These are phyloP conservation scores for Crotalus viridis DNA, from an alignment of 2,113 vertebrate species.

Conservation along the genomic window DNA sequence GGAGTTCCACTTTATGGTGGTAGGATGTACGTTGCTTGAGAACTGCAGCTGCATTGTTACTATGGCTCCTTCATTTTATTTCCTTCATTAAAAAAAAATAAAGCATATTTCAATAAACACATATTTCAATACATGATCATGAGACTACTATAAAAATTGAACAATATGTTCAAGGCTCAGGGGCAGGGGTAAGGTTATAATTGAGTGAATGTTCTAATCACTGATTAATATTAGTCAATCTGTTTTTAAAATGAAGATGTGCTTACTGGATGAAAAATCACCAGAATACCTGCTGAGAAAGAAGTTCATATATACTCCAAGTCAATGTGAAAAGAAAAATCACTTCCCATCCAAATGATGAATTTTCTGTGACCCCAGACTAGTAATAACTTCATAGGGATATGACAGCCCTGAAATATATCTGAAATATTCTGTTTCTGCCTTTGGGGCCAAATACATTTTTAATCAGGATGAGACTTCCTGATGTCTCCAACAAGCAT, in stretches of 20 bases:
- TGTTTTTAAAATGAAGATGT: neutral
- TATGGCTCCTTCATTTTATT: neutral
- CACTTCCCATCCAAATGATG: neutral
- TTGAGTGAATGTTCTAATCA: neutral
- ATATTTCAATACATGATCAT: neutral
- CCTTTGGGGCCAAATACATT: constrained; percentile 19
- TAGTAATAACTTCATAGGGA: neutral
- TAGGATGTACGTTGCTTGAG: neutral
- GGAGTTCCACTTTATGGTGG: neutral
- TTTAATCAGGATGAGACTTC: constrained; percentile 21
- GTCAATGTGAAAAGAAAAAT: neutral
- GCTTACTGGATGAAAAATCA: neutral
- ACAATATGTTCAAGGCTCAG: neutral
- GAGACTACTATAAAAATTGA: neutral
- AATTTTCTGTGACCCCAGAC: neutral
- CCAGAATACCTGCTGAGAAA: neutral
- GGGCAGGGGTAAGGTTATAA: neutral
- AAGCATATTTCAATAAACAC: neutral
- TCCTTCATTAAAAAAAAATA: neutral
- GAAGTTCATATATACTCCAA: neutral
- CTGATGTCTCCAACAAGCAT: neutral
- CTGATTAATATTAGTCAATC: neutral
- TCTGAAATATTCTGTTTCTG: constrained; percentile 14
- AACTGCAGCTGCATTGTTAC: neutral
- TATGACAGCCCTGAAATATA: neutral